Base-by-base conservation (phyloP, 2,888 invertebrate genomes). In the Lymantria monacha region DNA sequence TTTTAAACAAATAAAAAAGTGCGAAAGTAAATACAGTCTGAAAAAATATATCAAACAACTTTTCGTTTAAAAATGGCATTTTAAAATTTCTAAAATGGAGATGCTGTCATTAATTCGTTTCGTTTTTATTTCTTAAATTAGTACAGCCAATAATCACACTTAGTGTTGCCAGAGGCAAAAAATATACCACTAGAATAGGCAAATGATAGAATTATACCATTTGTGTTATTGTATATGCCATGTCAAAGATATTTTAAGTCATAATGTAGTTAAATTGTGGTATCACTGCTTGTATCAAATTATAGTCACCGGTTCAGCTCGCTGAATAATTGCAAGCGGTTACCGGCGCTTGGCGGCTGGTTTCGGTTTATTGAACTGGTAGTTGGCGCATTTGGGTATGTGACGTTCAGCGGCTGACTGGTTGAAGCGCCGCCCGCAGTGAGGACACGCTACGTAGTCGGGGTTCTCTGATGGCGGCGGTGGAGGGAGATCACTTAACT, bases 381-480 rank as follows among this genome's bases (percentile, higher is more conserved):
- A 97, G 70, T 91, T 94, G 73, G 96, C 95, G 88, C 98, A 98
- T 87, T 96, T 96, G 46, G 98, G 98, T 66, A 98, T 97, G 89
- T 98, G 98, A 30, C 98, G 89, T 63, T 96, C 96, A 1, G 98
- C 98, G 0, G 97, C 97, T 0, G 91, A 86, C 70, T 95, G 93
- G 88, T 96, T 97, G 91, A 98, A 98, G 69, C 95, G 95, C 0
- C 98, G 93, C 30, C 92, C 92, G 83, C 98, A 98, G 86, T 97
- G 95, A 0, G 97, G 98, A 74, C 98, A 98, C 73, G 95, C 94
- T 15, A 97, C 93, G 86, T 98, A 98, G 90, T 98, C 97, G 0
- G 97, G 96, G 77, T 96, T 97, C 78, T 96, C 95, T 0, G 96
- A 95, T 0, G 97, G 96, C 1, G 97, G 97, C 0, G 98, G 98